Evolutionary conservation across 2,797 vertebrate species (phyloP).

Genomic region (Phoebastria nigripes): DNA sequence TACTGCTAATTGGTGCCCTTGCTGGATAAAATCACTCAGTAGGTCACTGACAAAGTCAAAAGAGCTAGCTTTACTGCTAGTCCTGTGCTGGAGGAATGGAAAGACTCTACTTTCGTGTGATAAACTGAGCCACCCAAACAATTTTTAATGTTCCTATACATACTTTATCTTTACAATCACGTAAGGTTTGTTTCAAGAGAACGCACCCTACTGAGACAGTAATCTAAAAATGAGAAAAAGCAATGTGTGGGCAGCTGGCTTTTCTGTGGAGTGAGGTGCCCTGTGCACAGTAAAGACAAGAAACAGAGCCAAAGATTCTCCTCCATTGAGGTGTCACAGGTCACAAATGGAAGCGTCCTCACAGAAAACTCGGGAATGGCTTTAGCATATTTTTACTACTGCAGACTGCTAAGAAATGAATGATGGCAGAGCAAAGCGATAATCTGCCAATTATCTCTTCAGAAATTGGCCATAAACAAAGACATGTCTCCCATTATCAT

Average conservation of each 20-base stretch:
- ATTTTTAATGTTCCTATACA: background rate
- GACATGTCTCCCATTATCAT: background rate
- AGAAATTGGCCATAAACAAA: background rate
- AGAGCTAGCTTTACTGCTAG: background rate
- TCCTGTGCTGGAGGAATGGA: background rate
- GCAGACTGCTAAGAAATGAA: background rate
- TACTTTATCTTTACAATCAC: background rate
- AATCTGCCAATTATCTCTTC: background rate
- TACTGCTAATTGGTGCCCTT: background rate
- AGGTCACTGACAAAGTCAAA: background rate
- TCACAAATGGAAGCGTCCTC: background rate
- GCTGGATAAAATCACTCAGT: background rate
- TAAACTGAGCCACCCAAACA: background rate
- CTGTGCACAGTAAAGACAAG: background rate
- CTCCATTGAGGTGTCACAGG: background rate
- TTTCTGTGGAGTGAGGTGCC: background rate
- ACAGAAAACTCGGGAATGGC: background rate
- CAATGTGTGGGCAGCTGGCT: fast-evolving
- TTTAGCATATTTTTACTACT: background rate
- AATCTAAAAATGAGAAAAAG: background rate
- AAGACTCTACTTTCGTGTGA: background rate
- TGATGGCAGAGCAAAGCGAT: background rate
- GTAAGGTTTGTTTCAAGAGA: background rate
- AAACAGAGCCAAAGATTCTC: background rate
- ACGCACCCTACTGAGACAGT: background rate